Percentiles rank a stretch among this genome's conserved stretches.
Evolutionary conservation across 2,113 vertebrate genomes (phyloP).

Genomic region (Otis tarda): DNA sequence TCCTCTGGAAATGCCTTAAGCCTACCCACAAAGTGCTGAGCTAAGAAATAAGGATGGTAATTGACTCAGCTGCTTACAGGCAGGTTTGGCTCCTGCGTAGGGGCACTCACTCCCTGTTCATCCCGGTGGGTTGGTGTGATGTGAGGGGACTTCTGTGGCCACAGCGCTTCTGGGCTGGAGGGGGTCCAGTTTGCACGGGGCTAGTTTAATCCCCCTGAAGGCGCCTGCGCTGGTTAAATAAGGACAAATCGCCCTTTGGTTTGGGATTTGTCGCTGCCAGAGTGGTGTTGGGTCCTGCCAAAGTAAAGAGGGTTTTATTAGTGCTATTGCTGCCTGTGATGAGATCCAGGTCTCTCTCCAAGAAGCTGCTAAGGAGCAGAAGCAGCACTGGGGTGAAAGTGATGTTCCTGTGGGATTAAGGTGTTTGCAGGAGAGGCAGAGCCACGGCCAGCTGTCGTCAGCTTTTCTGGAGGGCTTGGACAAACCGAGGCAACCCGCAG

Average conservation of each 20-base stretch:
- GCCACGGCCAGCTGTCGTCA: neutral
- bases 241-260: neutral
- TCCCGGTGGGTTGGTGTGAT: fast-evolving
- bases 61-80: neutral
- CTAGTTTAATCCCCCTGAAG: neutral
- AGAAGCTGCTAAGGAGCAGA: neutral
- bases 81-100: neutral
- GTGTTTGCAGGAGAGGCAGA: slow-evolving; percentile 7
- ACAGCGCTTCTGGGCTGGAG: neutral
- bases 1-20: slow-evolving; percentile 35
- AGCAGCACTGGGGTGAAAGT: neutral
- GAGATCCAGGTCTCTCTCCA: neutral
- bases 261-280: neutral
- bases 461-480: slow-evolving; percentile 8
- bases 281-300: neutral
- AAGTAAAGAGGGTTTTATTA: neutral
- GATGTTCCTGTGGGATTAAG: neutral
- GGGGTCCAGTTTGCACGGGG: neutral
- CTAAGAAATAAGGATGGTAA: slow-evolving; percentile 5
- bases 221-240: neutral
- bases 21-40: slow-evolving; percentile 9
- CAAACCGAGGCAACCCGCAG: neutral
- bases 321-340: neutral
- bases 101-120: fast-evolving
- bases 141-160: neutral